phyloP scores from a whole-genome alignment of 2,113 vertebrate genomes.

The Toxostoma redivivum region DNA sequence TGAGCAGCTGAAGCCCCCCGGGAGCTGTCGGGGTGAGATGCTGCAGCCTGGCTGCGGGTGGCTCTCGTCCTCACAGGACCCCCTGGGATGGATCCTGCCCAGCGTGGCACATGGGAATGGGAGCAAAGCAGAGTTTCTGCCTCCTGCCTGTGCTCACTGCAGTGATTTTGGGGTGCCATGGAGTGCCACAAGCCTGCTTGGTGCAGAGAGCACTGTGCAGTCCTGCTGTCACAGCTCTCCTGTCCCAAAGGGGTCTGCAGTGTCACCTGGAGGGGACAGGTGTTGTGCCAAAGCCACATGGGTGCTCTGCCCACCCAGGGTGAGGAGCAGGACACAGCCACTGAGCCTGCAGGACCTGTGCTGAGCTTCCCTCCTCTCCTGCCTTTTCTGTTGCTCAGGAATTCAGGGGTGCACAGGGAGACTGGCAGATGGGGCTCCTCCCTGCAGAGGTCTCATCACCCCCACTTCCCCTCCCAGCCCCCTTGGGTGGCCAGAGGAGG shows the following conservation, averaged over 20 bases:
- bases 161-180: rapidly evolving
- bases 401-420: neutral
- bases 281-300: neutral
- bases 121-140: neutral
- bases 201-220: neutral
- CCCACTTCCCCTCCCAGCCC: neutral
- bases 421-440: neutral
- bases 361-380: neutral
- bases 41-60: neutral
- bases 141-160: neutral
- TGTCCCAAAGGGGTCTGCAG: neutral
- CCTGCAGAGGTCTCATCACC: rapidly evolving
- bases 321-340: neutral
- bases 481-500: neutral
- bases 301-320: neutral
- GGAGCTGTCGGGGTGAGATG: neutral
- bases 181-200: neutral
- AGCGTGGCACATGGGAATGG: rapidly evolving
- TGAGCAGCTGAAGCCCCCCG: neutral
- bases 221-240: neutral
- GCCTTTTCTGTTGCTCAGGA: neutral
- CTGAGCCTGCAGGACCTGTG: neutral
- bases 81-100: neutral
- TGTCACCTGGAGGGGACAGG: neutral
- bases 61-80: neutral